phyloP scores from a whole-genome alignment of 1,140 invertebrate species.

The Drosophila bocqueti region DNA sequence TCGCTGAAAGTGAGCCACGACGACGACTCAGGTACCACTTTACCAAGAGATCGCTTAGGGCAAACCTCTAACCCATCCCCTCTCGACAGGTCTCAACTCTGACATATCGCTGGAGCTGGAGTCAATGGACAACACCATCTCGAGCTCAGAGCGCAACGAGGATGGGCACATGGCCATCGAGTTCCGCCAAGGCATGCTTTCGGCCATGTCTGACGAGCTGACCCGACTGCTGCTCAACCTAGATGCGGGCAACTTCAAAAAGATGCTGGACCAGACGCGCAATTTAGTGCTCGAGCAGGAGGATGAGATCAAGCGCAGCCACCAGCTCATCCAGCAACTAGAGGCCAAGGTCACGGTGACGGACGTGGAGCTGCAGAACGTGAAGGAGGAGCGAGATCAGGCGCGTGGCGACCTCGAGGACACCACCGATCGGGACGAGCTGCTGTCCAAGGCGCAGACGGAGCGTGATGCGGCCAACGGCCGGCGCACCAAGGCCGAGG shows the following conservation, averaged over 20 bases:
- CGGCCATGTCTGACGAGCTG: slow-evolving; percentile 89
- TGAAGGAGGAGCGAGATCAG: slow-evolving; percentile 92
- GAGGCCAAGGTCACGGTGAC: slow-evolving; percentile 92
- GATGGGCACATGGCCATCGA: slow-evolving; percentile 81
- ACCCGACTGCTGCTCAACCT: slow-evolving; percentile 90
- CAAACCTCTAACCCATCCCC: background rate
- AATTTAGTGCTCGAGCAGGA: slow-evolving; percentile 90
- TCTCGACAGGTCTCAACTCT: slow-evolving; percentile 86
- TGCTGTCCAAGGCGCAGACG: slow-evolving; percentile 92
- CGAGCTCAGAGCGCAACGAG: slow-evolving; percentile 83
- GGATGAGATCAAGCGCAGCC: slow-evolving; percentile 92
- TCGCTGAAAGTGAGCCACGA: slow-evolving; percentile 90
- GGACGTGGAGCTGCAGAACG: slow-evolving; percentile 92
- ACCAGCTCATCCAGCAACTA: slow-evolving; percentile 91
- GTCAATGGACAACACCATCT: slow-evolving; percentile 86
- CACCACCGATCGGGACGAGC: slow-evolving; percentile 90
- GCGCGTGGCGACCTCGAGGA: slow-evolving; percentile 90
- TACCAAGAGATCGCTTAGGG: background rate
- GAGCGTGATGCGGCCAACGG: slow-evolving; percentile 94
- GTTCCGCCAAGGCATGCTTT: slow-evolving; percentile 86
- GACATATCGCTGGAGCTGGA: slow-evolving; percentile 86
- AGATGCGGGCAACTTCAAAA: slow-evolving; percentile 91
- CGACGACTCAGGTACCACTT: slow-evolving; percentile 86
- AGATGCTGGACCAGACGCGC: slow-evolving; percentile 91
- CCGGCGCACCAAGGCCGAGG: slow-evolving; percentile 94